Evolutionary conservation across 2,797 vertebrate genomes (phyloP), one percentile per base, ranked within the genome.

Genomic region (Pangasius krempfi): DNA sequence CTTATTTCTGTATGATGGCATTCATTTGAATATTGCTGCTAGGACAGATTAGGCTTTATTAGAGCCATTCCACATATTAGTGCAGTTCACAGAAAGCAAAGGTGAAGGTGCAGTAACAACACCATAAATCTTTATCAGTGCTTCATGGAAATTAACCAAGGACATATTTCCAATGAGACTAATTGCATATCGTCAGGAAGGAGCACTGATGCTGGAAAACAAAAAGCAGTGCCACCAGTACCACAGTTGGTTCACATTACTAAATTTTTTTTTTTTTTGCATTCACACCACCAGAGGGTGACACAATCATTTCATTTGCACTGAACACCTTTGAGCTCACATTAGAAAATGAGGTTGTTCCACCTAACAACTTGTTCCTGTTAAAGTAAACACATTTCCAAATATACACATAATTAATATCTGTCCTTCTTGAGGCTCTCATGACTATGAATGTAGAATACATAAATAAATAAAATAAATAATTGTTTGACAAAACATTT

Each of bases 261-360:
- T 73, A 30, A 12, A 37, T 72, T 25, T 16, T 44, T 60, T 37
- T 40, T 44, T 47, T 66, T 84, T 84, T 84, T 84, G 81, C 47
- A 86, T 60, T 80, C 60, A 20, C 88, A 73, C 75, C 88, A 89
- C 88, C 78, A 89, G 84, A 84, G 83, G 88, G 83, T 40, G 50
- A 80, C 84, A 86, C 54, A 56, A 72, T 66, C 56, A 20, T 64
- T 33, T 87, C 76, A 18, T 30, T 64, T 86, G 44, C 56, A 73
- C 37, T 12, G 25, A 80, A 89, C 75, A 73, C 64, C 22, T 44
- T 73, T 18, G 25, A 76, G 79, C 14, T 44, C 18, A 1, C 56
- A 1, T 66, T 56, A 83, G 58, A 84, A 87, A 84, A 68, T 14
- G 22, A 82, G 16, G 10, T 5, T 66, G 40, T 64, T 78, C 12